phyloP scores from a whole-genome alignment of 2,113 vertebrate genomes.

The Rafetus swinhoei region DNA sequence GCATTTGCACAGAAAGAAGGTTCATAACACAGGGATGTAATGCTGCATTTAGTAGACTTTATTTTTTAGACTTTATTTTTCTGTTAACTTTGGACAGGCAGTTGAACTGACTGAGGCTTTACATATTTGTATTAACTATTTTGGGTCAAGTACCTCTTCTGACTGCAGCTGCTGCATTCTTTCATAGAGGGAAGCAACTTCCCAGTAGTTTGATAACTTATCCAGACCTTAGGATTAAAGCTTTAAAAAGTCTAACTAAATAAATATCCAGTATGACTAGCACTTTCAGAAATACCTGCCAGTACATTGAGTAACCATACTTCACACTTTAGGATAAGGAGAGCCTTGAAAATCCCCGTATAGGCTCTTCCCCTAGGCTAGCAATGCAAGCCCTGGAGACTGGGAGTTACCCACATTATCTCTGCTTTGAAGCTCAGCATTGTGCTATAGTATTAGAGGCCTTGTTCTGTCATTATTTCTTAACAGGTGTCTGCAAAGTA shows the following conservation, averaged over 20 bases:
- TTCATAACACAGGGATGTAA: neutral
- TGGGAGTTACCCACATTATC: conserved; percentile 60
- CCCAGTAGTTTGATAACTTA: neutral
- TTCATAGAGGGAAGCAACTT: neutral
- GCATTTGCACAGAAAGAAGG: neutral
- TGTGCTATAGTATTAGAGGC: conserved; percentile 49
- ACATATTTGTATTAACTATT: neutral
- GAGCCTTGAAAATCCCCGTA: conserved; percentile 48
- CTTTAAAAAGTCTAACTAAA: conserved; percentile 43
- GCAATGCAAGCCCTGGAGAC: conserved; percentile 37
- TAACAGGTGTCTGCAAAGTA: conserved; percentile 51
- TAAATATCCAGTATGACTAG: neutral
- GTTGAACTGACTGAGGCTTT: conserved; percentile 10
- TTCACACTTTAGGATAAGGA: conserved; percentile 32
- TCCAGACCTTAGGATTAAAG: neutral
- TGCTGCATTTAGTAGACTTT: neutral
- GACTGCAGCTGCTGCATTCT: neutral
- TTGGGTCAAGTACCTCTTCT: conserved; percentile 15
- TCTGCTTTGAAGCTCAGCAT: conserved; percentile 48
- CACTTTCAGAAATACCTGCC: conserved; percentile 13
- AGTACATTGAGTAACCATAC: neutral
- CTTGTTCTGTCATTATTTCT: conserved; percentile 65
- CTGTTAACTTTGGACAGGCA: neutral
- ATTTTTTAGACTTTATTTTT: neutral
- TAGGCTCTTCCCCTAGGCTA: conserved; percentile 23